phyloP scores from a whole-genome alignment of 2,888 invertebrate species.

The Pseudeuparius sepicola region DNA sequence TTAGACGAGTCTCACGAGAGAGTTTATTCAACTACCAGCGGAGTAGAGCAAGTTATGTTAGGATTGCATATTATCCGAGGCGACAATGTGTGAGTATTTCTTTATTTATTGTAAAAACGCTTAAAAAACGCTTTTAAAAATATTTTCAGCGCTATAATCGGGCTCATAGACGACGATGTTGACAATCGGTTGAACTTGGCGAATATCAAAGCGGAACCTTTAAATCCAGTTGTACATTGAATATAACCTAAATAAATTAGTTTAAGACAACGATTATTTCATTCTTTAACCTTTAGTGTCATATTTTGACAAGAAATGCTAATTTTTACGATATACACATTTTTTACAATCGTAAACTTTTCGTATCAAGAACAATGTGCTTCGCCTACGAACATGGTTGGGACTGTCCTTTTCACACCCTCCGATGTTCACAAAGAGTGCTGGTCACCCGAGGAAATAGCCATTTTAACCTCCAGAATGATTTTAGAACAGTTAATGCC shows the following conservation, averaged over 20 bases:
- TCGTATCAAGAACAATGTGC: no score
- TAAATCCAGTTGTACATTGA: conserved; percentile 75
- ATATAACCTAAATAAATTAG: conserved; percentile 21
- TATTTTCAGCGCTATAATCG: conserved; percentile 60
- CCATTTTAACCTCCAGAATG: conserved; percentile 35
- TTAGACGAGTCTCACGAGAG: conserved; percentile 97
- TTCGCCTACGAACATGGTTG: no score
- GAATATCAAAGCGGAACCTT: conserved; percentile 73
- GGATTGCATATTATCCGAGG: conserved; percentile 97
- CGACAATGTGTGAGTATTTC: conserved; percentile 77
- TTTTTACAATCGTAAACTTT: no score
- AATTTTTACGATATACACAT: no score
- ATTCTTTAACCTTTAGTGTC: conserved; percentile 1
- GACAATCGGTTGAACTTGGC: conserved; percentile 72
- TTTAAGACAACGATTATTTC: conserved; percentile 3
- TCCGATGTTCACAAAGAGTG: conserved; percentile 33
- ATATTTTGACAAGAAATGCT: no score
- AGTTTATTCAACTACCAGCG: conserved; percentile 87
- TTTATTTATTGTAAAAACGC: conserved; percentile 1
- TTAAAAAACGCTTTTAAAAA: no score
- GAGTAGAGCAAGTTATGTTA: conserved; percentile 90
- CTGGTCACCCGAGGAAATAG: conserved; percentile 35
- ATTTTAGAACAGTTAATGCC: conserved; percentile 36
- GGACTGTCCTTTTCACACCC: conserved; percentile 36
- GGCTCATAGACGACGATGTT: conserved; percentile 73